Evolutionary conservation across 2,113 vertebrate genomes (phyloP), one percentile per base, ranked within the genome.

Genomic region (Oreotragus oreotragus): DNA sequence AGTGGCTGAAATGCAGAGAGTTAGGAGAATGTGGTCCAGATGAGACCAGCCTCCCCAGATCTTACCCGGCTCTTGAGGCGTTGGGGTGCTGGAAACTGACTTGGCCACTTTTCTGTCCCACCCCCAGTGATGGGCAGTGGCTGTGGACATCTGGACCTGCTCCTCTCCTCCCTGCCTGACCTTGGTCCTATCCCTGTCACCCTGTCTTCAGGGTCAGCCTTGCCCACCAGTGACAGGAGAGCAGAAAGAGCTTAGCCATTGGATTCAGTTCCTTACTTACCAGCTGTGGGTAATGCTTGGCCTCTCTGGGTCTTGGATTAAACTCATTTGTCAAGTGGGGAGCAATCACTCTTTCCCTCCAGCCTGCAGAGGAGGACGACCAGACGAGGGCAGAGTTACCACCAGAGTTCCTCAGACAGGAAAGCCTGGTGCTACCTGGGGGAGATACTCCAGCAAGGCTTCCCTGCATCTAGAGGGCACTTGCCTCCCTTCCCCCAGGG

Each of bases 161-260:
- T 60, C 33, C 79, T 43, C 43, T 64, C 60, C 2, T 64, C 45
- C 62, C 30, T 39, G 12, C 7, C 64, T 12, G 30, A 80, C 77
- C 47, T 49, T n/a, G 30, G 47, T 80, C 47, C 47, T n/a, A 13
- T n/a, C 30, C 77, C 47, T n/a, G 47, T 51, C 77, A n/a, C 77
- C 30, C 77, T 51, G 77, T 80, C 47, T 51, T 80, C 47, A 80
- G 17, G 16, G 23, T 21, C 47, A 51, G 77, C 47, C 47, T 80
- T 3, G 0, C 45, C 77, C 17, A 80, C 77, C 47, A 33, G 47
- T 30, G 45, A n/a, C 0, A 5, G 3, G 17, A 33, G 47, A n/a
- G 77, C 25, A 27, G 9, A 80, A 21, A 80, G 77, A 49, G 47
- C 77, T 51, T 51, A n/a, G 47, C 77, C 77, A 51, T n/a, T 51